Evolutionary conservation across 2,113 vertebrate genomes (phyloP).

Genomic region (Campylomormyrus tamandua): DNA sequence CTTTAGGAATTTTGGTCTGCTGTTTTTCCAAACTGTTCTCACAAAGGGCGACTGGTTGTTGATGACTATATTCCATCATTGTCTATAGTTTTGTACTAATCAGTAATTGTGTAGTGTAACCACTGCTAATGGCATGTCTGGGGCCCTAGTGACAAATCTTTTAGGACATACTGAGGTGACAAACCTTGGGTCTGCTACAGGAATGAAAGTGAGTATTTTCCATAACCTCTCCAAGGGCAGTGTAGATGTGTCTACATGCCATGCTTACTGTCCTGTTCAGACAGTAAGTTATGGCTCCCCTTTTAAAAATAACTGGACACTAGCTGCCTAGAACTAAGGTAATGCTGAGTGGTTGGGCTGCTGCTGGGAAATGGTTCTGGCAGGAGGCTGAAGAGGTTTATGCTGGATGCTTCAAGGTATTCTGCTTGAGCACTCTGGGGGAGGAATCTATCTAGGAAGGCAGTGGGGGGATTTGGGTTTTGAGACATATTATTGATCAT

Average conservation of each 20-base stretch:
- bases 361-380: neutral
- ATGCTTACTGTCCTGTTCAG: neutral
- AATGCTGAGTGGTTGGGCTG: neutral
- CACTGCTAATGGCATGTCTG: neutral
- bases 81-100: neutral
- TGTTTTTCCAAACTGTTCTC: neutral
- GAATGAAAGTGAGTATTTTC: neutral
- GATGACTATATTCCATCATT: neutral
- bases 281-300: neutral
- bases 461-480: neutral
- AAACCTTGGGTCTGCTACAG: neutral
- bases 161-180: neutral
- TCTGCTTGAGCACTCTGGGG: neutral
- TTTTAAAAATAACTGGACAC: neutral
- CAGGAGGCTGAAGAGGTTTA: neutral
- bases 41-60: neutral
- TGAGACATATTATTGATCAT: neutral
- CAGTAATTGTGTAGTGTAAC: neutral
- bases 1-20: neutral
- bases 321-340: neutral
- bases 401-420: neutral
- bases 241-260: neutral
- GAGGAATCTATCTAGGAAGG: neutral
- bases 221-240: neutral
- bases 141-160: neutral